Percentiles rank a stretch among this genome's conserved stretches.
Conservation (phyloP, 2,797 vertebrate species). For the Lacerta viridis region DNA sequence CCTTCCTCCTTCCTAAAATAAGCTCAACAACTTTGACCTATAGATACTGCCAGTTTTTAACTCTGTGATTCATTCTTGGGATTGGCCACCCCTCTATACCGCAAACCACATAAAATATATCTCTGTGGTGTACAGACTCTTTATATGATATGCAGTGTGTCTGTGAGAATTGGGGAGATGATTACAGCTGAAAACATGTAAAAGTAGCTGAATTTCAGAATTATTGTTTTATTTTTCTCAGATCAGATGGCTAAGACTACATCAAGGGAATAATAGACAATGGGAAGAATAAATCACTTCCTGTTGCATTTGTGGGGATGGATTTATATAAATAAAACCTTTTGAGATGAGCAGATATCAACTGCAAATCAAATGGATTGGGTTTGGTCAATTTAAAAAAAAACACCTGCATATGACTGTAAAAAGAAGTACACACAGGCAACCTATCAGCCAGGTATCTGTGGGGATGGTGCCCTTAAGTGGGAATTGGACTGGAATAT, state of each 20-base stretch:
- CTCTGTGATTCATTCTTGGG: too few species aligned
- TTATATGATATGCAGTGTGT: neutral
- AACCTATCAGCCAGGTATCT: too few species aligned
- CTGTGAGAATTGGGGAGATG: neutral
- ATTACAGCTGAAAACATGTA: neutral
- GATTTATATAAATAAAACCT: neutral
- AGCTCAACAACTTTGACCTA: too few species aligned
- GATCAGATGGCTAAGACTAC: neutral
- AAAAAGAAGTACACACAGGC: too few species aligned
- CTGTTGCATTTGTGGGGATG: neutral
- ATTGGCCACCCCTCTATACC: too few species aligned
- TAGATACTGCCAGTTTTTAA: too few species aligned
- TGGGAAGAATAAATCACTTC: neutral
- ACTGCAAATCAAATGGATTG: neutral
- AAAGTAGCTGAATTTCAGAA: conserved; percentile 11
- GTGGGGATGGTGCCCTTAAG: too few species aligned
- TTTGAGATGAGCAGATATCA: neutral
- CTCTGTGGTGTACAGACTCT: too few species aligned
- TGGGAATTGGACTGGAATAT: too few species aligned
- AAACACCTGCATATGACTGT: too few species aligned
- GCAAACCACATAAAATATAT: too few species aligned
- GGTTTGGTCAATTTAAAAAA: neutral
- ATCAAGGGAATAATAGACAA: neutral
- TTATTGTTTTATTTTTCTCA: conserved; percentile 18
- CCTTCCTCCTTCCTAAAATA: too few species aligned